A percentile compares a stretch with the other conserved stretches of the same genome.
Evolutionary conservation across 2,113 vertebrate species (phyloP).

Genomic region (Dolichotis patagonum): DNA sequence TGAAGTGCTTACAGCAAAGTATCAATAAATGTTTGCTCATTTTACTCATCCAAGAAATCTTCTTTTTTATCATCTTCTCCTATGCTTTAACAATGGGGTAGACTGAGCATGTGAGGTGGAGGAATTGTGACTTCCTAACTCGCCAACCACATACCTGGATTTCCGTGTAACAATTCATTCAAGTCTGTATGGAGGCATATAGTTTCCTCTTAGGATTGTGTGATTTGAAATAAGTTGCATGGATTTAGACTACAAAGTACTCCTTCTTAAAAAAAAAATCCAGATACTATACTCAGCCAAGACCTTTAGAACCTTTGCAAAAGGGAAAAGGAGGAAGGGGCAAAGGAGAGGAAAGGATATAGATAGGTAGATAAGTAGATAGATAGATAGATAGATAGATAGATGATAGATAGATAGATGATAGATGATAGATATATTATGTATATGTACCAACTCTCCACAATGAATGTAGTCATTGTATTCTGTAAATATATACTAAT

Average conservation of each 20-base stretch:
- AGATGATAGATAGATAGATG: too few relatives aligned
- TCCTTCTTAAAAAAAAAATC: neutral
- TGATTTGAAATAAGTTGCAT: conserved; percentile 4
- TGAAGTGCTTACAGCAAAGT: neutral
- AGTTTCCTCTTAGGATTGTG: neutral
- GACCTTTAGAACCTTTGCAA: neutral
- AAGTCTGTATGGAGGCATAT: neutral
- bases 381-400: too few relatives aligned
- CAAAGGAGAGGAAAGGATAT: neutral
- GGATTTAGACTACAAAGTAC: neutral
- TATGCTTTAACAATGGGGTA: neutral
- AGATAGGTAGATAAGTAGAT: too few relatives aligned
- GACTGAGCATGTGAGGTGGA: neutral
- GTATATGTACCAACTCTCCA: too few relatives aligned
- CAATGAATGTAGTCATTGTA: neutral
- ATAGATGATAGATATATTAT: too few relatives aligned
- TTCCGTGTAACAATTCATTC: neutral
- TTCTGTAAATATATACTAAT: neutral
- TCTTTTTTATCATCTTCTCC: neutral
- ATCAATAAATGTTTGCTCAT: neutral
- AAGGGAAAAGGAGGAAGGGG: neutral
- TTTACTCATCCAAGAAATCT: neutral
- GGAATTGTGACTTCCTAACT: neutral
- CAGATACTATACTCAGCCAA: neutral
- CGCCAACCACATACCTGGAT: neutral